Percentiles rank a stretch among this genome's conserved stretches.
Evolutionary conservation across 92 coral and sea anemone species (phyloP).

Genomic region (Palythoa heliodiscus): DNA sequence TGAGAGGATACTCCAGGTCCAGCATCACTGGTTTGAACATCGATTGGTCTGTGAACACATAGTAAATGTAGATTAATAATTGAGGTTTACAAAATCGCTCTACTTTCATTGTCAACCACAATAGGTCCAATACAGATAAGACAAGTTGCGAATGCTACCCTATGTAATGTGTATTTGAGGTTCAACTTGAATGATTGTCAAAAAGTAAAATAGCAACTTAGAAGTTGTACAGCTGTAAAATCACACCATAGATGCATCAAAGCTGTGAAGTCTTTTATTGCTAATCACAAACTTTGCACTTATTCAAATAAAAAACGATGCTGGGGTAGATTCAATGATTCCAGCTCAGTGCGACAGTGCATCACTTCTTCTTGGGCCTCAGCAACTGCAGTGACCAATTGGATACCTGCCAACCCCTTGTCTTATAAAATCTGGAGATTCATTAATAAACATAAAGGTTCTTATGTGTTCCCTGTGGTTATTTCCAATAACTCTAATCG

Average conservation of each 20-base stretch:
- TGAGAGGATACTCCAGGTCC: constrained; percentile 62
- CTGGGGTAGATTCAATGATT: constrained; percentile 41
- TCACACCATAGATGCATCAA: too few relatives aligned
- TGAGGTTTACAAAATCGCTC: constrained; percentile 1
- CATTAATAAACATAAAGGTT: too few relatives aligned
- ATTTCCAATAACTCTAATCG: too few relatives aligned
- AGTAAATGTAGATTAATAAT: constrained; percentile 23
- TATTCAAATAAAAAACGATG: constrained; percentile 20
- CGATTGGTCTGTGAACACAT: constrained; percentile 47
- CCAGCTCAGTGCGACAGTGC: constrained; percentile 44
- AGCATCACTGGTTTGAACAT: constrained; percentile 52
- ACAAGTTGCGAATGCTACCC: constrained; percentile 17
- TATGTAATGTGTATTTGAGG: constrained; percentile 26
- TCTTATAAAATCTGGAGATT: too few relatives aligned
- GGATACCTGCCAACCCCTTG: too few relatives aligned
- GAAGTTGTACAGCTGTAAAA: constrained; percentile 1
- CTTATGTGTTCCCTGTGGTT: too few relatives aligned
- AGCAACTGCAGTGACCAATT: constrained; percentile 28
- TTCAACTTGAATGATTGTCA: constrained; percentile 22
- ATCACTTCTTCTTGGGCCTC: constrained; percentile 41
- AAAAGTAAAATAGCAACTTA: constrained; percentile 22
- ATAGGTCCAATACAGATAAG: neutral
- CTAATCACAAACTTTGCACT: constrained; percentile 15
- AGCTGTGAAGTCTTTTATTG: constrained; percentile 28
- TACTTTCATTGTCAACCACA: neutral